A percentile compares a stretch with the other conserved stretches of the same genome.
phyloP scores from a whole-genome alignment of 2,888 invertebrate species.

The Ctena decussata region DNA sequence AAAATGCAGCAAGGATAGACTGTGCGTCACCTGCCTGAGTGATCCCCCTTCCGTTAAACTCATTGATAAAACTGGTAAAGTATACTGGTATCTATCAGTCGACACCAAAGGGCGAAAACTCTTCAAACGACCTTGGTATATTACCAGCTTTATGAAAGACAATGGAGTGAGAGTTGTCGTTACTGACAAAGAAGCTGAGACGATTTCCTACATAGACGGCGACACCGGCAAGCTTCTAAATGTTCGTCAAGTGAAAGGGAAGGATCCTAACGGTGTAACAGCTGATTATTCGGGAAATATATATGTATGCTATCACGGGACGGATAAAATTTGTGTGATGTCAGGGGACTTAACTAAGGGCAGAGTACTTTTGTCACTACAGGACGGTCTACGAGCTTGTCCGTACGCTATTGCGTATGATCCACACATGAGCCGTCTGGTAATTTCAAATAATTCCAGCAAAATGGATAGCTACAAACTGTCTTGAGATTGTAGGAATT shows the following conservation, averaged over 20 bases:
- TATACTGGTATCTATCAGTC: background rate
- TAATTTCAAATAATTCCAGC: background rate
- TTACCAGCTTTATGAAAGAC: background rate
- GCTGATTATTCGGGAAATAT: background rate
- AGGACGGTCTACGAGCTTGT: background rate
- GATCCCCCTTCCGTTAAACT: background rate
- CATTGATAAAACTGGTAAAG: background rate
- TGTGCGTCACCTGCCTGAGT: background rate
- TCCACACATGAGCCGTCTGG: background rate
- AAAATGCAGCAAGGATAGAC: background rate
- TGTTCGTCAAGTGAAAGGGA: background rate
- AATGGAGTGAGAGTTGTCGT: background rate
- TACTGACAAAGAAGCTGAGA: slow-evolving; percentile 8
- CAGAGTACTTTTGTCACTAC: background rate
- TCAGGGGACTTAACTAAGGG: background rate
- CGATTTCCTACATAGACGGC: background rate
- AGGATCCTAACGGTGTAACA: slow-evolving; percentile 1
- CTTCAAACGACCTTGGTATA: background rate
- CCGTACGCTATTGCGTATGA: background rate
- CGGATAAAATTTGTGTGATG: background rate
- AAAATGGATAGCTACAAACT: slow-evolving; percentile 2
- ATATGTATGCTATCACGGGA: background rate
- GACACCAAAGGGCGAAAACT: background rate
- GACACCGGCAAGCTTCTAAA: background rate
- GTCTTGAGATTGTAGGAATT: background rate